Base-by-base conservation (phyloP, 2,888 invertebrate species). In the Dynastes maya region DNA sequence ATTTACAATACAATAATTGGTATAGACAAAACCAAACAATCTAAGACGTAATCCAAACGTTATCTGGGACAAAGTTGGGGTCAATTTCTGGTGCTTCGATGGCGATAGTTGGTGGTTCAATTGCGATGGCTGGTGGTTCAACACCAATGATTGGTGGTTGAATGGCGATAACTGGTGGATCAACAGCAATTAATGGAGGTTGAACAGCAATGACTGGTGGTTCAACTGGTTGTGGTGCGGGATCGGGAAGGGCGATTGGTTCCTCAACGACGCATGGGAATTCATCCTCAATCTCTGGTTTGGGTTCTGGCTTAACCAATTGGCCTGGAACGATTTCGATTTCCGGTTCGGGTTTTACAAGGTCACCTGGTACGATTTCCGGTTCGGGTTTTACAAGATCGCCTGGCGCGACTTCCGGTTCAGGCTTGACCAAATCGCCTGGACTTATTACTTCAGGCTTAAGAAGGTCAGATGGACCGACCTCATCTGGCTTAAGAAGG, bases 11-110 rank as follows among this genome's bases (percentile, higher is more conserved):
- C n/a, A 58, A n/a, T 58, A 4, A 32, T 6, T 27, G 6, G n/a
- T 0, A 9, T 45, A 67, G 16, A 16, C 45, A 67, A 67, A 67
- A 9, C 6, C 16, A 1, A 67, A 4, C 29, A 4, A 58, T 16
- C 53, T 53, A 76, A 45, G 64, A 65, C 37, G 64, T 76, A 51
- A 76, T 64, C 51, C 63, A 64, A 8, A 65, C 49, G 29, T 76
- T 65, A 53, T 76, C 65, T 13, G 76, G 76, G 0, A 76, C 65
- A 16, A 49, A 76, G 29, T 76, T 51, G 9, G 76, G 76, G 37
- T 76, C 49, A 40, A 75, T 45, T 45, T 45, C 22, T n/a, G 55
- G 55, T 16, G 55, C 11, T 55, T 55, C 22, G 0, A 55, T 55
- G 16, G 55, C 16, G 13, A 63, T 11, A 13, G n/a, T 29, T 63